These are phyloP conservation scores for Paramuricea clavata DNA, from an alignment of 92 coral and sea anemone genomes.

Conservation along the genomic window DNA sequence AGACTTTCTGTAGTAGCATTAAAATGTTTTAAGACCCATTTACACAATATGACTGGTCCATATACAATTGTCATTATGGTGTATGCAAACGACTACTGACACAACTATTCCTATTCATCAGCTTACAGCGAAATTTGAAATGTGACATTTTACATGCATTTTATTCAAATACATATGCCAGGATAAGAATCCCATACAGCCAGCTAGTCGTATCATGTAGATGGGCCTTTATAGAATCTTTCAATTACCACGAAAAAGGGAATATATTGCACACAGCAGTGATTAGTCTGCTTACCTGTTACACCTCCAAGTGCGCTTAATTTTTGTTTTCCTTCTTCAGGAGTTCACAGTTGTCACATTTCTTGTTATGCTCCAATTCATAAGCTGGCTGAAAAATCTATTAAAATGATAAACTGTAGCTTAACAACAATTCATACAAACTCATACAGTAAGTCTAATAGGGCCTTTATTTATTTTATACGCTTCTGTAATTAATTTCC, in stretches of 20 bases:
- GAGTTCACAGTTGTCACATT: conserved; percentile 6
- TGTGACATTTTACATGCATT: neutral
- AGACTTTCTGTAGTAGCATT: neutral
- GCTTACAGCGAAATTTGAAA: neutral
- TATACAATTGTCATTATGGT: neutral
- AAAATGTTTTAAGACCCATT: neutral
- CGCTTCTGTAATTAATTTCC: neutral
- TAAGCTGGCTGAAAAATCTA: neutral
- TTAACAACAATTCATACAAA: neutral
- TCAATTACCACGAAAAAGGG: no score
- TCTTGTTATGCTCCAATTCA: neutral
- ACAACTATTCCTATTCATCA: neutral
- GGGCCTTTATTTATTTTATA: no score
- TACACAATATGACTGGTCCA: neutral
- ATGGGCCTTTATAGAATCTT: no score
- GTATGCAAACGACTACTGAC: neutral
- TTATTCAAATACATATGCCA: neutral
- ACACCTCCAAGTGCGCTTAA: neutral
- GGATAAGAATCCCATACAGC: neutral
- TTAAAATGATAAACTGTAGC: no score
- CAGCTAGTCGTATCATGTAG: neutral
- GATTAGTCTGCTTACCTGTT: neutral
- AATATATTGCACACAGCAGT: neutral
- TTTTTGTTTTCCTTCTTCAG: neutral
- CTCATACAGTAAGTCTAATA: neutral